phyloP scores from a whole-genome alignment of 2,888 invertebrate genomes.

The Furcula furcula region DNA sequence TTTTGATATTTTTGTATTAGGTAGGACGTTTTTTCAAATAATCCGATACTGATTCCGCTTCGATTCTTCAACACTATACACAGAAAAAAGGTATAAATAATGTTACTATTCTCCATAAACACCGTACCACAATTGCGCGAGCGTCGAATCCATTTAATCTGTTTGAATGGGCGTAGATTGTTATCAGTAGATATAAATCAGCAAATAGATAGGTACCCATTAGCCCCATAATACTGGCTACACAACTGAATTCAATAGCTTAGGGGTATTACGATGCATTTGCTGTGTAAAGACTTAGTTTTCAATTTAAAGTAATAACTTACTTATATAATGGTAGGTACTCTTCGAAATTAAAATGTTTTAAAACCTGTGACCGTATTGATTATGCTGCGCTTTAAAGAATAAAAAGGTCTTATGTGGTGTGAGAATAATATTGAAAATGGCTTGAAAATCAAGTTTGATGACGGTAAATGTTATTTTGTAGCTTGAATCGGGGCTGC shows the following conservation, averaged over 20 bases:
- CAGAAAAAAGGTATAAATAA: constrained; percentile 36
- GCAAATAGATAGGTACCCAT: constrained; percentile 62
- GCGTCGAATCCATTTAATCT: constrained; percentile 55
- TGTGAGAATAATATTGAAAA: constrained; percentile 33
- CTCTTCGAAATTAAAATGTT: constrained; percentile 74
- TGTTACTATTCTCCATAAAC: constrained; percentile 45
- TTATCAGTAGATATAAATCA: constrained; percentile 65
- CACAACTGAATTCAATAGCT: constrained; percentile 46
- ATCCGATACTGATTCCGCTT: constrained; percentile 43
- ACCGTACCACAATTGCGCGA: constrained; percentile 45
- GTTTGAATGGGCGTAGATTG: constrained; percentile 59
- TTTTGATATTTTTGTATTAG: constrained; percentile 29
- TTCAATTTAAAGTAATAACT: constrained; percentile 49
- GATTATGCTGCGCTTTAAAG: constrained; percentile 13
- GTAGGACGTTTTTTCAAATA: constrained; percentile 26
- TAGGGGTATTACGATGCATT: constrained; percentile 22
- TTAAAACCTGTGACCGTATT: constrained; percentile 39
- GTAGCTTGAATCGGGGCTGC: constrained; percentile 62
- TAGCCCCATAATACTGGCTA: constrained; percentile 51
- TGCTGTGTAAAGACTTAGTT: constrained; percentile 30
- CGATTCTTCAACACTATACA: constrained; percentile 30
- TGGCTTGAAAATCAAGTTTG: constrained; percentile 37
- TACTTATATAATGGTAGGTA: constrained; percentile 63
- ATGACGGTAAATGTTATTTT: constrained; percentile 46
- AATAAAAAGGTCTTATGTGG: constrained; percentile 20